Base-by-base conservation (phyloP, 2,888 invertebrate genomes). In the Octodonta nipae region DNA sequence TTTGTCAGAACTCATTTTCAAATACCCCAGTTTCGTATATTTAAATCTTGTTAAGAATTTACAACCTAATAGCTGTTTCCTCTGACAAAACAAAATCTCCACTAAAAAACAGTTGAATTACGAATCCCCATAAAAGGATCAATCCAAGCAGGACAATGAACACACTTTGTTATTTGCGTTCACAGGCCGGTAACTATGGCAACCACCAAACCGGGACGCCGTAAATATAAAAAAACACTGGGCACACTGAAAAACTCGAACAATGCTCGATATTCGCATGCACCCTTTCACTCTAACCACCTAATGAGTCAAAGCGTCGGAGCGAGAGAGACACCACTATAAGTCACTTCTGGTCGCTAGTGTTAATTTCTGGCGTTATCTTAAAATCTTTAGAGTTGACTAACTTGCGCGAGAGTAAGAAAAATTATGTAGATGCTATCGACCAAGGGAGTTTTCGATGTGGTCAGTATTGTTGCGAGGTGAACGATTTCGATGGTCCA, bases 381-480 rank as follows among this genome's bases (percentile, higher is more conserved):
- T 61, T 56, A 56, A 56, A 53, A 63, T 63, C 63, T 63, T 63
- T 56, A 62, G 59, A 63, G 61, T 60, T 61, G 60, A 63, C 61
- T 61, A 60, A 63, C 58, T 57, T 55, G 60, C 58, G 57, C 58
- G 59, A 61, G 61, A 61, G 60, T 58, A 62, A 58, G 63, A 62
- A 60, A 61, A 62, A 63, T 63, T 58, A 61, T 60, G 60, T 59
- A 50, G 56, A 55, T 55, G 41, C 44, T 49, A 43, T 49, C 40
- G 56, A 40, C 44, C 60, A 56, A 44, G 42, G 40, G 45, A 46
- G 42, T 50, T 44, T 42, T 52, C 46, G 42, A 41, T 43, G 39
- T 36, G 26, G 34, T 35, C 22, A 39, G 47, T 54, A 61, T 62
- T 61, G 60, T 22, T 22, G n/a, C 22, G 2, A 11, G 3, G 22